A percentile compares a stretch with the other conserved stretches of the same genome.
Evolutionary conservation across 2,797 vertebrate genomes (phyloP).

Genomic region (Hippopotamyrus pictus): DNA sequence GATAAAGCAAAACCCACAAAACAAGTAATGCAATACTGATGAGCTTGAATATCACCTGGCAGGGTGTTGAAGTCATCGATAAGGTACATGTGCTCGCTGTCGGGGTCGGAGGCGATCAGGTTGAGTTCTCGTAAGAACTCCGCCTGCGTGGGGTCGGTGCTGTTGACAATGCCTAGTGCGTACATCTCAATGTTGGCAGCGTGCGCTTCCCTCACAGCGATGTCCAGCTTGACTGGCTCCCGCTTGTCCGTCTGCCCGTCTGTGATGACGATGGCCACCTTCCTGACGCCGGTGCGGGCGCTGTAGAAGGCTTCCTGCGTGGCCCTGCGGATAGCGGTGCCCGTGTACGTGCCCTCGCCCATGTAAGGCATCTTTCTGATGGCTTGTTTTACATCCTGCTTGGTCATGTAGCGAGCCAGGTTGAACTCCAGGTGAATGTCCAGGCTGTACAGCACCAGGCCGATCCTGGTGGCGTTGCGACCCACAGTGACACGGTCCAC

Average conservation of each 20-base stretch:
- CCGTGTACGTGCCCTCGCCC: conserved; percentile 87
- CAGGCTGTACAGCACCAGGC: conserved; percentile 81
- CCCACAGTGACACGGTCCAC: conserved; percentile 81
- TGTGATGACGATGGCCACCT: conserved; percentile 86
- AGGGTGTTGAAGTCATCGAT: conserved; percentile 86
- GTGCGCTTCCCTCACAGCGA: conserved; percentile 77
- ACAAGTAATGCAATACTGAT: not conserved
- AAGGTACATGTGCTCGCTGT: conserved; percentile 83
- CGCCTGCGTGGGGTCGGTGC: conserved; percentile 70
- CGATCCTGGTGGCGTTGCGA: conserved; percentile 80
- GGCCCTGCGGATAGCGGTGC: conserved; percentile 80
- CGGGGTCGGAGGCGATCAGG: conserved; percentile 84
- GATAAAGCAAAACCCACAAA: not conserved
- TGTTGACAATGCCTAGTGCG: conserved; percentile 81
- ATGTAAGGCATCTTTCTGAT: conserved; percentile 80
- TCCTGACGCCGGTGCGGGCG: conserved; percentile 71
- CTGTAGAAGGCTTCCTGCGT: conserved; percentile 82
- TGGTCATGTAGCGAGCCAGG: conserved; percentile 67
- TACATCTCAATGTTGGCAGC: conserved; percentile 88
- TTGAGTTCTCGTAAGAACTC: conserved; percentile 81
- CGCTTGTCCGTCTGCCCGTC: conserved; percentile 82
- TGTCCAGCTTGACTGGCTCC: conserved; percentile 77
- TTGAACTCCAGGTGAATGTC: conserved; percentile 79
- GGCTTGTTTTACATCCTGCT: conserved; percentile 76
- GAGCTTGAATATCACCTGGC: conserved; percentile 58